phyloP scores from a whole-genome alignment of 1,140 invertebrate genomes.

The Hestina assimilis region DNA sequence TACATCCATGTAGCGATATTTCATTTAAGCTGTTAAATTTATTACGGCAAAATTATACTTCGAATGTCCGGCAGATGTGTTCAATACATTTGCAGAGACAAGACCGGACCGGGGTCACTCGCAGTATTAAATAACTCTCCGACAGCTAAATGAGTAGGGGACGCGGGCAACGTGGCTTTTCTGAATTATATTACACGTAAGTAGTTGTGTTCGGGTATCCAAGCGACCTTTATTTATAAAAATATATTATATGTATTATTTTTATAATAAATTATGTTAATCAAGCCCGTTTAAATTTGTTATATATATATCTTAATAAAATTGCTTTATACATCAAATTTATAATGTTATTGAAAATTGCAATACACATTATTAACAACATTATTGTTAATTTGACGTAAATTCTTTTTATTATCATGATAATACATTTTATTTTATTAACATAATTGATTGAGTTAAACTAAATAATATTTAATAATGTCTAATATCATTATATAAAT shows the following conservation, averaged over 20 bases:
- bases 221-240: not conserved
- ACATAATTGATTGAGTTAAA: too few species aligned
- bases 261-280: too few species aligned
- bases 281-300: not conserved
- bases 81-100: conserved; percentile 59
- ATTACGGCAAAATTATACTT: conserved; percentile 42
- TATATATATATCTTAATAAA: too few species aligned
- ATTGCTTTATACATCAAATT: too few species aligned
- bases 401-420: too few species aligned
- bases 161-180: conserved; percentile 42
- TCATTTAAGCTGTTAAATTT: conserved; percentile 55
- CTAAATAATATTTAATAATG: too few species aligned
- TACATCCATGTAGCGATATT: conserved; percentile 14
- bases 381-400: too few species aligned
- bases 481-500: too few species aligned
- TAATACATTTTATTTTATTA: too few species aligned
- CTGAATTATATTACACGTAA: conserved; percentile 39
- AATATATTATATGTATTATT: too few species aligned
- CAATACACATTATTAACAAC: too few species aligned
- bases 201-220: conserved; percentile 4
- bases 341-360: not conserved
- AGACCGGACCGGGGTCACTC: conserved; percentile 58
- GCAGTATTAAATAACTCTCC: conserved; percentile 74
- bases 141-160: conserved; percentile 73
- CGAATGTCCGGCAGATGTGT: conserved; percentile 69